phyloP scores from a whole-genome alignment of 2,113 vertebrate genomes.

The Acanthochromis polyacanthus region DNA sequence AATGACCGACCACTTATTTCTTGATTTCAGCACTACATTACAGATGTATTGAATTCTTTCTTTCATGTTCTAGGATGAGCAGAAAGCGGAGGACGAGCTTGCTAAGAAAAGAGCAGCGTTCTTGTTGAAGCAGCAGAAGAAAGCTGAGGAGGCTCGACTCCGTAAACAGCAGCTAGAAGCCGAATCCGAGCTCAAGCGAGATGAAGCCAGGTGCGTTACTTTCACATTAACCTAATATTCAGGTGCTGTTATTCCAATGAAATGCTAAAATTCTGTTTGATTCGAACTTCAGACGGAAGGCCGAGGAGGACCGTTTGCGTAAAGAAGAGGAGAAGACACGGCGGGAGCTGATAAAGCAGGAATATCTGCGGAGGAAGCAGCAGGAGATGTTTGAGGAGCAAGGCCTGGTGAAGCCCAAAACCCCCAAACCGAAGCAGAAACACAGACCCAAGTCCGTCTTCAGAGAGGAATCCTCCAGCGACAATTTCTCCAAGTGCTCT shows the following conservation, averaged over 20 bases:
- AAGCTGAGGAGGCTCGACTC: slow-evolving; percentile 93
- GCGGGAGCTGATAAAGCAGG: slow-evolving; percentile 96
- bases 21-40: no score
- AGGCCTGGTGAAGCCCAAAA: slow-evolving; percentile 89
- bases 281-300: slow-evolving; percentile 88
- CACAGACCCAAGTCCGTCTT: slow-evolving; percentile 91
- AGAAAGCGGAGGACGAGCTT: slow-evolving; percentile 96
- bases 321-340: slow-evolving; percentile 97
- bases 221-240: neutral
- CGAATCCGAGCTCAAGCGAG: slow-evolving; percentile 93
- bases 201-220: slow-evolving; percentile 89
- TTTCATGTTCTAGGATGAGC: slow-evolving; percentile 87
- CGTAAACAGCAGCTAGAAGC: slow-evolving; percentile 93
- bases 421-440: slow-evolving; percentile 88
- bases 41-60: no score
- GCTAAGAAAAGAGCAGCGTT: slow-evolving; percentile 96
- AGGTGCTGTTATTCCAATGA: neutral
- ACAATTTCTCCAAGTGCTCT: slow-evolving; percentile 88
- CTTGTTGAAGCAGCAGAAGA: slow-evolving; percentile 96
- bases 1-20: no score
- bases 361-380: slow-evolving; percentile 94
- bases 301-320: slow-evolving; percentile 93
- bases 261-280: neutral
- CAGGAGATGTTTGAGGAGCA: slow-evolving; percentile 95
- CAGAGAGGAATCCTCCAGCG: slow-evolving; percentile 90